Evolutionary conservation across 2,113 vertebrate species (phyloP).

Genomic region (Xyrauchen texanus): DNA sequence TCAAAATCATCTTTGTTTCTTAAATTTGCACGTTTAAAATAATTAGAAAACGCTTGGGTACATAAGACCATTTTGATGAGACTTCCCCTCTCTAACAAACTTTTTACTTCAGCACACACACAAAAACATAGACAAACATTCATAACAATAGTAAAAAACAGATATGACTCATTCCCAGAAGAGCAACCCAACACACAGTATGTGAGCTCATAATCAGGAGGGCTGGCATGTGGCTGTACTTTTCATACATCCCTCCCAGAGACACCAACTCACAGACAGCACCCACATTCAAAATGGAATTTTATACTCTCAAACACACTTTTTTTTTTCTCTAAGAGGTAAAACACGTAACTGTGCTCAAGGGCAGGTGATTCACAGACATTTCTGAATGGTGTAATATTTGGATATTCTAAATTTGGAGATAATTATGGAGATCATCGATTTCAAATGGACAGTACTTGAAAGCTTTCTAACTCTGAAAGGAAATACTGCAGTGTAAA

Average conservation of each 20-base stretch:
- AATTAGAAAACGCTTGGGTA: no score
- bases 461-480: no score
- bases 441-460: neutral
- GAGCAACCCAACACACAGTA: neutral
- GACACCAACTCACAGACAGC: slow-evolving; percentile 14
- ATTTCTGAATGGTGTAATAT: neutral
- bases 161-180: slow-evolving; percentile 25
- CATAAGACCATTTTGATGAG: no score
- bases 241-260: neutral
- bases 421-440: neutral
- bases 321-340: neutral
- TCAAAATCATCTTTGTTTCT: no score
- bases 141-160: slow-evolving; percentile 30
- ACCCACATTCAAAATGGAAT: slow-evolving; percentile 16
- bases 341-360: slow-evolving; percentile 2
- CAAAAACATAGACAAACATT: neutral
- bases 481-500: no score
- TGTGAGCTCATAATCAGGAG: slow-evolving; percentile 27
- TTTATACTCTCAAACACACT: slow-evolving; percentile 20
- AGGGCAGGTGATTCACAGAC: slow-evolving; percentile 18
- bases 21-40: no score
- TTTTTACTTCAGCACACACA: no score
- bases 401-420: neutral
- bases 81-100: no score
- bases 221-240: neutral